These are phyloP conservation scores for Trichopoda pennipes DNA, from an alignment of 2,888 invertebrate species.

Conservation along the genomic window DNA sequence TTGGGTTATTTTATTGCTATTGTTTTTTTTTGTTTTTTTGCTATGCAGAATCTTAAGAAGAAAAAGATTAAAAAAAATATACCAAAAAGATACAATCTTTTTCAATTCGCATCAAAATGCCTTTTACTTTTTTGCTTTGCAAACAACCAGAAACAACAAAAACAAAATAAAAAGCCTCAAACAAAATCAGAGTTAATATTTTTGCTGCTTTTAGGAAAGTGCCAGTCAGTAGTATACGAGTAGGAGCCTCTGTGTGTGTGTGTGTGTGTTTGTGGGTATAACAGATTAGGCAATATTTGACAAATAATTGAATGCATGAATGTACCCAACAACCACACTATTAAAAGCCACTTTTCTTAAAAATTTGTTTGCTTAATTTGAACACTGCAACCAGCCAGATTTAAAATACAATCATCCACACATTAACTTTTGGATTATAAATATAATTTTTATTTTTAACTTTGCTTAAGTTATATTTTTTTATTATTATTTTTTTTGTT, in stretches of 20 bases:
- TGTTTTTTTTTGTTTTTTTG: too few species aligned
- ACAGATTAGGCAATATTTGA: constrained; percentile 47
- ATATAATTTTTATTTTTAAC: background rate
- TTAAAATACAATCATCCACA: constrained; percentile 36
- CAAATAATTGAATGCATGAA: constrained; percentile 37
- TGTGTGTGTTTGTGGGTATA: background rate
- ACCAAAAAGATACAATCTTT: constrained; percentile 58
- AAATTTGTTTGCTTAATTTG: too few species aligned
- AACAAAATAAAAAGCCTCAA: background rate
- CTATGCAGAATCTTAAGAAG: constrained; percentile 27
- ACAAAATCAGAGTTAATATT: constrained; percentile 9
- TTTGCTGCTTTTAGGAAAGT: background rate
- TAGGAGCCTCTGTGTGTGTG: background rate
- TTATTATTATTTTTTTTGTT: too few species aligned
- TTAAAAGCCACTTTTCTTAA: background rate
- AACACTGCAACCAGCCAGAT: constrained; percentile 31
- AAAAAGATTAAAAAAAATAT: constrained; percentile 17
- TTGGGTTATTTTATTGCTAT: too few species aligned
- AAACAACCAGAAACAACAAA: background rate
- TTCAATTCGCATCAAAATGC: constrained; percentile 41
- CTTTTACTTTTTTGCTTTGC: constrained; percentile 53
- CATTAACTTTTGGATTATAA: constrained; percentile 18
- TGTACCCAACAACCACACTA: background rate
- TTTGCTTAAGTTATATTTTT: background rate
- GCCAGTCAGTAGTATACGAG: background rate